Evolutionary conservation across 2,797 vertebrate genomes (phyloP), one percentile per base, ranked within the genome.

Genomic region (Crax fasciolata): DNA sequence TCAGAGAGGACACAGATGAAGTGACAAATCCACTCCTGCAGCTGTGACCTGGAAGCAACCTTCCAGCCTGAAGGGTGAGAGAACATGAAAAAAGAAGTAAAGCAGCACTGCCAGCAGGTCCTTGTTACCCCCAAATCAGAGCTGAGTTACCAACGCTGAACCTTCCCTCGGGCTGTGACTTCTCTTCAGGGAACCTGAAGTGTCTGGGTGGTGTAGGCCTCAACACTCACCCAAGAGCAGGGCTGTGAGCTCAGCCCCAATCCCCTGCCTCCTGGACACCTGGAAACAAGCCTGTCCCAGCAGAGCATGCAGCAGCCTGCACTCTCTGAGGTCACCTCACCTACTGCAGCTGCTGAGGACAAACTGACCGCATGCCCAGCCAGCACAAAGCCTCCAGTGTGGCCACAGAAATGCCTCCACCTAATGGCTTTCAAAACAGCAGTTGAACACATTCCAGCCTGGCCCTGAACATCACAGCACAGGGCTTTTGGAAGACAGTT

Each of bases 371-470:
- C 2, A 4, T 0, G 0, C 54, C 27, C 79, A 93, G 79, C 38
- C 84, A 57, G 79, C 73, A 81, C 79, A 75, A 77, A 92, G 76
- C 46, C 57, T 90, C 48, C 81, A 89, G 48, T 49, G 75, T 65
- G 87, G 82, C 68, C 82, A 65, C 91, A 94, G 65, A 94, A 94
- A 91, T n/a, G 57, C 32, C 62, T 83, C 81, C 77, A 92, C 55
- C 78, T 86, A 92, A 94, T 27, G 75, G 84, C 84, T 81, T 94
- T 88, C 76, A 88, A 87, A 96, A 81, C 54, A 84, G 62, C 70
- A 86, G 61, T 6, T 66, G 54, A 77, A 86, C 85, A 84, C 44
- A 44, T 16, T 43, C 58, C 51, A 78, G 66, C 58, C 41, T 84
- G 66, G 87, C 82, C 86, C 15, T 70, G 12, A 96, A 83, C 4